Evolutionary conservation across 1,140 invertebrate species (phyloP), one percentile per base, ranked within the genome.

Genomic region (Andricus grossulariae): DNA sequence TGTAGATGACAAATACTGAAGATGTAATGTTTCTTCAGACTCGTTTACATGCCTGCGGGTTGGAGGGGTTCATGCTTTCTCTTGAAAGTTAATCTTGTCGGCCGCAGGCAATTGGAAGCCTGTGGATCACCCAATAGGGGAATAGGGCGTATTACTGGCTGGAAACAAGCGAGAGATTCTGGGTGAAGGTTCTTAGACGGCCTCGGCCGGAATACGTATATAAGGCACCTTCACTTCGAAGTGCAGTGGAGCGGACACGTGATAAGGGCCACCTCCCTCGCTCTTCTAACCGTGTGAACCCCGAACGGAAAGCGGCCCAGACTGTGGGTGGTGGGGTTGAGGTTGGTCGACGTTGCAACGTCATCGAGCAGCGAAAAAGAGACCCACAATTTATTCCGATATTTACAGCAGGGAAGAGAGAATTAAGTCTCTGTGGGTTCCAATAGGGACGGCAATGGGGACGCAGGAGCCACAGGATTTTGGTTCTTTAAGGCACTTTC

Each of bases 371-470:
- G 77, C 82, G 79, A 84, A 84, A 80, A 84, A 80, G 79, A 80
- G 80, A 76, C 78, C 80, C 82, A 73, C 82, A 88, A 90, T 90
- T 90, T 90, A 90, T 90, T 88, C 88, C 88, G 84, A 90, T 90
- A 90, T 90, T 90, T 89, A 88, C 87, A 80, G 73, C 83, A 79
- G 78, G 78, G 74, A 75, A 71, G 78, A 49, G 76, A 60, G 84
- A 88, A 90, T 88, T 88, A 89, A 86, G 85, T 80, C 76, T 84
- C 82, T 81, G 71, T 76, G 77, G 74, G 76, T 77, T 45, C 39
- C 39, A 45, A 45, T 11, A 45, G 39, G 8, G 79, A 75, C 50
- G 77, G 74, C 76, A 79, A 72, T 50, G 74, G 73, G 75, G 75
- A 74, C 75, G 76, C 78, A 80, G 74, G 45, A 73, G 19, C 75